Evolutionary conservation across 2,113 vertebrate species (phyloP).

Genomic region (Peucedramus taeniatus): DNA sequence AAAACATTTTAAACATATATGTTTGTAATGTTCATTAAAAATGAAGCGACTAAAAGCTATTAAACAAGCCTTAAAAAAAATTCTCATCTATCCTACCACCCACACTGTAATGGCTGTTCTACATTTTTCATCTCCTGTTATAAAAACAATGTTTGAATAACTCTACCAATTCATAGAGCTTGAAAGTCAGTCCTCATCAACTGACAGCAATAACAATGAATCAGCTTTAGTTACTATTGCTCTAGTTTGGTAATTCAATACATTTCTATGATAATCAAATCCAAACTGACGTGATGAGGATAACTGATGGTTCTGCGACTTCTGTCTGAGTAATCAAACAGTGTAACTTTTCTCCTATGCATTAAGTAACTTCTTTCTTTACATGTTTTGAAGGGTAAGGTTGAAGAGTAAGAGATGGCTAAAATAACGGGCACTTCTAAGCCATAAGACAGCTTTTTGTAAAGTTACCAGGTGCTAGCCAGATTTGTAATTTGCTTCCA

Average conservation of each 20-base stretch:
- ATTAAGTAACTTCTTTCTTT: conserved; percentile 27
- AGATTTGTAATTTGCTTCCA: conserved; percentile 2
- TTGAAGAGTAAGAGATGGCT: background rate
- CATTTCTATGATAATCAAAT: conserved; percentile 72
- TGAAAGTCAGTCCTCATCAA: conserved; percentile 66
- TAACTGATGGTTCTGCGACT: conserved; percentile 50
- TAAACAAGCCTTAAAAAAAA: conserved; percentile 1
- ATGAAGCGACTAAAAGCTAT: background rate
- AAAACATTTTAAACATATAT: background rate
- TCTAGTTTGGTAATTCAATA: conserved; percentile 69
- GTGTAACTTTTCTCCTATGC: conserved; percentile 48
- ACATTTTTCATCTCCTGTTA: conserved; percentile 54
- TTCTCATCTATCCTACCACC: conserved; percentile 1
- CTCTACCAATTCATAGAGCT: conserved; percentile 50
- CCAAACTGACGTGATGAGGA: conserved; percentile 69
- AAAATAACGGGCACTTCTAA: background rate
- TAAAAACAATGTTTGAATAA: conserved; percentile 62
- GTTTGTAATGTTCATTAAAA: conserved; percentile 6
- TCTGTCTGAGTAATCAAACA: conserved; percentile 20
- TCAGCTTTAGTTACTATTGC: conserved; percentile 69
- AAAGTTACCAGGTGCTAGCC: background rate
- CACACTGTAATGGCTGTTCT: conserved; percentile 35
- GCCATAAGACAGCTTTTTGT: background rate
- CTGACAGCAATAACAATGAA: conserved; percentile 71
- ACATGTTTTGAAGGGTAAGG: background rate